These are phyloP conservation scores for Drosophila melanosoma DNA, from an alignment of 2,888 invertebrate species.

Conservation along the genomic window DNA sequence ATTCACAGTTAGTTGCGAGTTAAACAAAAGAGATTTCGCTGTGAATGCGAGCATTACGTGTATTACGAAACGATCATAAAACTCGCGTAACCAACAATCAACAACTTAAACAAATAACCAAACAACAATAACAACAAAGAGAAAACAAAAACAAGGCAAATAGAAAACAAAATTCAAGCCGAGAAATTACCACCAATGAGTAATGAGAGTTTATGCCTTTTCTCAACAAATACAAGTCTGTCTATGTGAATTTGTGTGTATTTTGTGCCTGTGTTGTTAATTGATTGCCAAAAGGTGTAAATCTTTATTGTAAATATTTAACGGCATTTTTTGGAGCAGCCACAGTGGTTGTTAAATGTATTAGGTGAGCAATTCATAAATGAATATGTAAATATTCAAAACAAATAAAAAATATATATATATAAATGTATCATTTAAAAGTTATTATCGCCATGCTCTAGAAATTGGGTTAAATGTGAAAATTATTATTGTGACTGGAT, in stretches of 20 bases:
- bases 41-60: slow-evolving; percentile 25
- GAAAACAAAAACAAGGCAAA: slow-evolving; percentile 40
- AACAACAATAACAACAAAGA: slow-evolving; percentile 24
- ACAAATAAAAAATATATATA: slow-evolving; percentile 2
- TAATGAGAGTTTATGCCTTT: slow-evolving; percentile 46
- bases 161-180: slow-evolving; percentile 52
- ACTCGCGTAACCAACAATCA: slow-evolving; percentile 47
- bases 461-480: slow-evolving; percentile 72
- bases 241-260: slow-evolving; percentile 7
- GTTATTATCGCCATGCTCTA: slow-evolving; percentile 77
- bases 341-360: slow-evolving; percentile 32
- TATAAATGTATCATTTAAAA: slow-evolving; percentile 51
- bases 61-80: slow-evolving; percentile 67
- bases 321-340: slow-evolving; percentile 69
- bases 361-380: slow-evolving; percentile 57
- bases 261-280: slow-evolving; percentile 60
- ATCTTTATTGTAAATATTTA: slow-evolving; percentile 60
- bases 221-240: background rate
- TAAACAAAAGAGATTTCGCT: slow-evolving; percentile 58
- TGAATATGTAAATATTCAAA: slow-evolving; percentile 33
- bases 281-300: slow-evolving; percentile 66
- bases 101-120: slow-evolving; percentile 28
- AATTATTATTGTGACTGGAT: slow-evolving; percentile 49
- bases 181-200: slow-evolving; percentile 50
- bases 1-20: slow-evolving; percentile 47